Evolutionary conservation across 2,797 vertebrate genomes (phyloP).

Genomic region (Netta rufina): DNA sequence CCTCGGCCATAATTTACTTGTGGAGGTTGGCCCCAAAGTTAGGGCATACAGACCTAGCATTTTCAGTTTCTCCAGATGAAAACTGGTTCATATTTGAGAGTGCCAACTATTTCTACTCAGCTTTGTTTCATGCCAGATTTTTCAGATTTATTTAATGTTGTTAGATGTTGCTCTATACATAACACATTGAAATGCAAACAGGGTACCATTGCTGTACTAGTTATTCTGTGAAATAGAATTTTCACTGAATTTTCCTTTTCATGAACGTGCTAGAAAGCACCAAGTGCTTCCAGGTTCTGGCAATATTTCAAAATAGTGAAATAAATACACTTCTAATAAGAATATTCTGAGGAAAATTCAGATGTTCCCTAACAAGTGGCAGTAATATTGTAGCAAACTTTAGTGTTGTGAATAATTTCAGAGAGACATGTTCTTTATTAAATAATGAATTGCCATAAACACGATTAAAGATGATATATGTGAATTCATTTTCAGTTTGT

Average conservation of each 20-base stretch:
- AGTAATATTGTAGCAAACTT: not conserved
- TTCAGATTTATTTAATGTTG: not conserved
- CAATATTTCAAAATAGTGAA: not conserved
- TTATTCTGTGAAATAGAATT: not conserved
- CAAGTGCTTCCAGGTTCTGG: not conserved
- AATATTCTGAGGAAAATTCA: not conserved
- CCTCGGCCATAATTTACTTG: not conserved
- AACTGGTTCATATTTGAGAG: not conserved
- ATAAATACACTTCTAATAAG: not conserved
- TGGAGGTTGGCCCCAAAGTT: not conserved
- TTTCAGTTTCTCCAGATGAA: not conserved
- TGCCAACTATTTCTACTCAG: not conserved
- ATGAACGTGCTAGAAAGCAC: not conserved
- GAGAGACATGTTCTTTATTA: not conserved
- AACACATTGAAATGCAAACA: not conserved
- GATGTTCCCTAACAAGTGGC: too few species aligned
- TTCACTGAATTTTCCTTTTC: not conserved
- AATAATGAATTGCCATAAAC: not conserved
- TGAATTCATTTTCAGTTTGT: not conserved
- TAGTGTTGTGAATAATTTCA: not conserved
- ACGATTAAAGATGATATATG: not conserved
- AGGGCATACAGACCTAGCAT: not conserved
- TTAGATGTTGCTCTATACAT: slow-evolving; percentile 7
- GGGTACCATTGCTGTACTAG: not conserved
- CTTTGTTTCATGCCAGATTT: not conserved